Base-by-base conservation (phyloP, 2,113 vertebrate genomes). In the Willisornis vidua region DNA sequence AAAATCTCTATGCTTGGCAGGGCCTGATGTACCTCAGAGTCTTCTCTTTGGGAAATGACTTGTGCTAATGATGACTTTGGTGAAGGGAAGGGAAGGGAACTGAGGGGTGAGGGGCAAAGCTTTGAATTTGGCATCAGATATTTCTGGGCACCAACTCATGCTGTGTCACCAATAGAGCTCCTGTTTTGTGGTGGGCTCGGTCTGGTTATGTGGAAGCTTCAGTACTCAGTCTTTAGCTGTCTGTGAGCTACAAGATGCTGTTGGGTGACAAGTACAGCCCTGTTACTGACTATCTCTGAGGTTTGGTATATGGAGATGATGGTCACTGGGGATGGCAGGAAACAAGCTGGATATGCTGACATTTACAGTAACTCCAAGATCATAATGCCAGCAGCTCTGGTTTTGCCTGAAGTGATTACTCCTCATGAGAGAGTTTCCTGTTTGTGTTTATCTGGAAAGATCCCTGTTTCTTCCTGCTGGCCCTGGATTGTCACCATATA, bases 281-380 rank as follows among this genome's bases (percentile, higher is more conserved):
- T 43, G 45, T n/a, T 79, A 6, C 39, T 52, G 48, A 23, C 4
- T 46, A 6, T 13, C 3, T 1, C 20, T 18, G 37, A 63, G 24
- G 29, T 3, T 57, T 10, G 14, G 24, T 0, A 0, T 5, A 6
- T 0, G 1, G 35, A 55, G 22, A 35, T 93, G 35, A 33, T 61
- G 45, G 8, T 70, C 15, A 2, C 39, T 19, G 66, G 28, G 7
- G 20, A 46, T 68, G 29, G 33, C 25, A 35, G 51, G 33, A 65
- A 72, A 31, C 6, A 33, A 45, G 45, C 5, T 51, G 59, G 45
- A 14, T 8, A 4, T 3, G 14, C 35, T 19, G 45, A 12, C 19
- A 8, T 52, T 55, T 20, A 48, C 35, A 85, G 6, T 46, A 22
- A 65, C 37, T 57, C 63, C 33, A 70, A 46, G 88, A 57, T 18